A percentile compares a stretch with the other conserved stretches of the same genome.
Conservation (phyloP, 2,797 vertebrate genomes). For the Xenops minutus region DNA sequence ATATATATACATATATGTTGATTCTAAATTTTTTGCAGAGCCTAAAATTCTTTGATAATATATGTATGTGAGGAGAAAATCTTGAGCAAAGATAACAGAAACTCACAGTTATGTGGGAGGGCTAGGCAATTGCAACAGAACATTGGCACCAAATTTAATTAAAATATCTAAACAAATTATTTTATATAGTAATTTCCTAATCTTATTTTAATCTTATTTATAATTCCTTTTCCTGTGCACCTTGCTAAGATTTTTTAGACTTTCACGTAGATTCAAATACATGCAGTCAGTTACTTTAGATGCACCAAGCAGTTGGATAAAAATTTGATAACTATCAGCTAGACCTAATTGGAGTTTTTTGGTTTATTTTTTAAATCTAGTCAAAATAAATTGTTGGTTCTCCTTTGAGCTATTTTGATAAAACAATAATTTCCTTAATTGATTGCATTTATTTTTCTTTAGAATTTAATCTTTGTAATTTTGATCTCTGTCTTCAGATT, state of each 20-base stretch:
- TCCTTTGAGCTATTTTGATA: neutral
- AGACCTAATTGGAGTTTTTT: neutral
- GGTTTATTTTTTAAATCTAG: neutral
- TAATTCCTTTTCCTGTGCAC: neutral
- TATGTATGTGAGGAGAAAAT: neutral
- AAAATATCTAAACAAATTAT: neutral
- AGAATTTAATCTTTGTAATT: neutral
- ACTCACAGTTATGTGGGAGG: neutral
- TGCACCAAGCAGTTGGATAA: neutral
- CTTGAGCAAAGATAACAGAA: neutral
- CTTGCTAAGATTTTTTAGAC: neutral
- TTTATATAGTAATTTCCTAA: neutral
- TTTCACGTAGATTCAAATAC: neutral
- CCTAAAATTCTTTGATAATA: neutral
- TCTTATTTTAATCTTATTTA: neutral
- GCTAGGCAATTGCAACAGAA: neutral
- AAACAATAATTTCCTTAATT: neutral
- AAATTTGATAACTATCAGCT: neutral
- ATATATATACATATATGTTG: neutral
- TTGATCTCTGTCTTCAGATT: neutral
- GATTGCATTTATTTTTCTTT: neutral
- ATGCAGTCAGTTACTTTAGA: neutral
- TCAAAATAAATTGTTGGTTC: neutral
- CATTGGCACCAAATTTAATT: neutral
- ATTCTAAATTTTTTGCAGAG: neutral